phyloP scores from a whole-genome alignment of 2,797 vertebrate genomes.

The Sebastes hopkinsi region DNA sequence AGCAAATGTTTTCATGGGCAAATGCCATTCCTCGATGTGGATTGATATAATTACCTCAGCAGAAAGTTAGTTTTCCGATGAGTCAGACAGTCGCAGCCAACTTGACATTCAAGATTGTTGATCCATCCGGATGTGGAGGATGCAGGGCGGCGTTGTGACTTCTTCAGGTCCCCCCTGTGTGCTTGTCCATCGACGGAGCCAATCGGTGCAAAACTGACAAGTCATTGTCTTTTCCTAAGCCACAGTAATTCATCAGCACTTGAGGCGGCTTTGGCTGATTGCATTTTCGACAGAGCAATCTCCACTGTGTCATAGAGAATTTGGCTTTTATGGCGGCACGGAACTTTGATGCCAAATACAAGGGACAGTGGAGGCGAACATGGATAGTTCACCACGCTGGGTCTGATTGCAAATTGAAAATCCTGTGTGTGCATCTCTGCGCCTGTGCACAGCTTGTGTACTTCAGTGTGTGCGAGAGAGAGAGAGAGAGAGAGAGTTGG shows the following conservation, averaged over 20 bases:
- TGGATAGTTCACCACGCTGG: constrained; percentile 37
- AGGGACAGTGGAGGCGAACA: constrained; percentile 49
- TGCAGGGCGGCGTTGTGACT: neutral
- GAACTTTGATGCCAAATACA: constrained; percentile 63
- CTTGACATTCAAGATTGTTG: neutral
- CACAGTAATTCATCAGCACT: constrained; percentile 77
- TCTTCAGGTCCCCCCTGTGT: neutral
- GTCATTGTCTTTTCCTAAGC: constrained; percentile 76
- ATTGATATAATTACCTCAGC: neutral
- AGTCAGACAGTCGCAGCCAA: neutral
- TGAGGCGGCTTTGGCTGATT: constrained; percentile 75
- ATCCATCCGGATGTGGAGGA: constrained; percentile 1
- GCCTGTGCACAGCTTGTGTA: constrained; percentile 28
- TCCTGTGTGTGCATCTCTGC: constrained; percentile 18
- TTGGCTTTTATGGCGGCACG: constrained; percentile 57
- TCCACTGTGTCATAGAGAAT: constrained; percentile 72
- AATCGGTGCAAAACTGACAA: constrained; percentile 60
- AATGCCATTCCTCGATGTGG: neutral
- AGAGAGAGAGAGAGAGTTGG: neutral
- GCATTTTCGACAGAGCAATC: constrained; percentile 79
- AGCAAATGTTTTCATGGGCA: neutral
- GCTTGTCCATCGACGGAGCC: constrained; percentile 30
- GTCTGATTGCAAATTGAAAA: constrained; percentile 71
- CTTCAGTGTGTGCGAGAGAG: neutral
- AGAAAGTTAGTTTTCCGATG: neutral